Conservation (phyloP, 2,888 invertebrate genomes). For the Lasioglossum marginatum region DNA sequence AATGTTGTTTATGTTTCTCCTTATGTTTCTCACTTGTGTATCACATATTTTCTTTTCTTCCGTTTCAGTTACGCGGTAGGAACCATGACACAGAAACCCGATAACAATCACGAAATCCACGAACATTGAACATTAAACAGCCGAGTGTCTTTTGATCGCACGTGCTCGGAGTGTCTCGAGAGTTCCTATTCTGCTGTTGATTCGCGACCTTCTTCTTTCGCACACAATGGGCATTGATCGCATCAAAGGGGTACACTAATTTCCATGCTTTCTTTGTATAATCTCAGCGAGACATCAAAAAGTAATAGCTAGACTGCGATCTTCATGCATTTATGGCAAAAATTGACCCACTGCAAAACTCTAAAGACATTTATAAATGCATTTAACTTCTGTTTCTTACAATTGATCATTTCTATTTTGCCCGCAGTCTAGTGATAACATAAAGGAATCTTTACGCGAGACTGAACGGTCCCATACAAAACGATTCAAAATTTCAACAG, state of each 20-base stretch:
- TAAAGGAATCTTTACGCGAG: background rate
- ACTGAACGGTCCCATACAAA: background rate
- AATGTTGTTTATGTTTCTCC: conserved; percentile 73
- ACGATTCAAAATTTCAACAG: background rate
- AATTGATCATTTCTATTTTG: background rate
- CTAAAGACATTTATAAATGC: too few relatives aligned
- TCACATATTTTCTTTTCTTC: background rate
- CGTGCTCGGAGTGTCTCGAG: background rate
- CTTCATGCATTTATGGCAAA: background rate
- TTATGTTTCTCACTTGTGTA: conserved; percentile 48
- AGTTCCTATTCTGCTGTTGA: background rate
- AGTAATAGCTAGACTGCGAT: background rate
- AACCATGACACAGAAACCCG: conserved; percentile 1
- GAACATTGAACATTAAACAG: background rate
- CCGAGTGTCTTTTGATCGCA: background rate
- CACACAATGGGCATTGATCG: background rate
- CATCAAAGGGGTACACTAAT: background rate
- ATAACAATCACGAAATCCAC: background rate
- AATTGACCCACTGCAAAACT: background rate
- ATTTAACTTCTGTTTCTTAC: too few relatives aligned
- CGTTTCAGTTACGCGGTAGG: conserved; percentile 12
- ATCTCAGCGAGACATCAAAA: background rate
- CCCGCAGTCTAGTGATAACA: background rate
- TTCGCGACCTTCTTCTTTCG: background rate
- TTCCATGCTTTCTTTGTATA: background rate